These are phyloP conservation scores for Acipenser ruthenus DNA, from an alignment of 2,797 vertebrate species.

Conservation along the genomic window DNA sequence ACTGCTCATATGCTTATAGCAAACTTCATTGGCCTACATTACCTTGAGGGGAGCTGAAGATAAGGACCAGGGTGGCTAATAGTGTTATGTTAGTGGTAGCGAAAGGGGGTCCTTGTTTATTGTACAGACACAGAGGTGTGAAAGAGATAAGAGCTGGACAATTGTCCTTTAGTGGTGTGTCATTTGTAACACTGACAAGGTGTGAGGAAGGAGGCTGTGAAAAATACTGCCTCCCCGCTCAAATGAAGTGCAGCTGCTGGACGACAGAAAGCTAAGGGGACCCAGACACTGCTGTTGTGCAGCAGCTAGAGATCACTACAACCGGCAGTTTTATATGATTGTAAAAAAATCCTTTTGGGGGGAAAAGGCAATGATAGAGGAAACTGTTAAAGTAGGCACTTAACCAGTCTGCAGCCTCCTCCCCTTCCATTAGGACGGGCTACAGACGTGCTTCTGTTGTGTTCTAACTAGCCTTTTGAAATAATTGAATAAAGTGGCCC, in stretches of 20 bases:
- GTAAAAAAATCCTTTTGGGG: slow-evolving; percentile 2
- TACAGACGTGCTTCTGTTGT: slow-evolving; percentile 18
- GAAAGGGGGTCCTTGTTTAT: slow-evolving; percentile 20
- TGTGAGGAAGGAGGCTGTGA: slow-evolving; percentile 15
- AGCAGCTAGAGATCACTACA: slow-evolving; percentile 15
- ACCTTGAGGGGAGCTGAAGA: too few relatives aligned
- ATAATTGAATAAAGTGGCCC: slow-evolving; percentile 35
- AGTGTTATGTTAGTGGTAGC: slow-evolving; percentile 9
- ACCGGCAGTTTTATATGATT: slow-evolving; percentile 14
- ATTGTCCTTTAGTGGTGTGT: slow-evolving; percentile 16
- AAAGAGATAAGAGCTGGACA: slow-evolving; percentile 22
- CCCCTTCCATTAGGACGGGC: slow-evolving; percentile 17
- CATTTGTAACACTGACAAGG: slow-evolving; percentile 24
- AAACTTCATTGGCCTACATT: too few relatives aligned
- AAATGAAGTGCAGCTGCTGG: slow-evolving; percentile 11
- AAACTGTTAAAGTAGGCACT: slow-evolving; percentile 32
- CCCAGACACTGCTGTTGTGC: slow-evolving; percentile 6
- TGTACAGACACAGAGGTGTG: slow-evolving; percentile 20
- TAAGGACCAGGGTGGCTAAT: too few relatives aligned
- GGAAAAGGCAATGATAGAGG: slow-evolving; percentile 4
- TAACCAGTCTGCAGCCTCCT: slow-evolving; percentile 20
- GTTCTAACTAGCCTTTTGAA: slow-evolving; percentile 32
- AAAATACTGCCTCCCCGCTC: slow-evolving; percentile 3
- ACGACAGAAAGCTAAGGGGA: not conserved
- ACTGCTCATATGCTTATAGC: too few relatives aligned